These are phyloP conservation scores for Chanos chanos DNA, from an alignment of 2,797 vertebrate species.

Conservation along the genomic window DNA sequence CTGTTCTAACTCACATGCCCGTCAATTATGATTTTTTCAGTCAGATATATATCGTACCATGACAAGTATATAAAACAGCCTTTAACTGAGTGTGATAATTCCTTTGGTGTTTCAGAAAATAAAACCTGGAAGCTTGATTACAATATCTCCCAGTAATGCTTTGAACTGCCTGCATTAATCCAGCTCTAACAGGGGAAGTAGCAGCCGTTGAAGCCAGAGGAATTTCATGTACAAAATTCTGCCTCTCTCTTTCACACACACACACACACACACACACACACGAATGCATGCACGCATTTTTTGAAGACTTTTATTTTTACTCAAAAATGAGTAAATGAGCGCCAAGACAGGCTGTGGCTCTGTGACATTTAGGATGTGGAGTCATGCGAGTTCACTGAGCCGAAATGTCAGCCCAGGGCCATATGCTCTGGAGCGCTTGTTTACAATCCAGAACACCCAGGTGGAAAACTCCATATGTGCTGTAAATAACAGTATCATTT, in stretches of 20 bases:
- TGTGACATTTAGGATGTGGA: constrained; percentile 55
- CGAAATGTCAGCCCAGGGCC: constrained; percentile 58
- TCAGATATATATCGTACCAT: too few species aligned
- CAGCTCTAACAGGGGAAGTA: not conserved
- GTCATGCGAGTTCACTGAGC: constrained; percentile 56
- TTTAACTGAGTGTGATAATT: constrained; percentile 43
- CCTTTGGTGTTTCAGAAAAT: constrained; percentile 60
- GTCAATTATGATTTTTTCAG: too few species aligned
- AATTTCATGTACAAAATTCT: too few species aligned
- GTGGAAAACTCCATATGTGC: constrained; percentile 39
- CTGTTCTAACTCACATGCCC: too few species aligned
- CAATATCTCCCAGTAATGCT: constrained; percentile 52
- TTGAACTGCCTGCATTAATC: constrained; percentile 49
- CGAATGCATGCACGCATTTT: not conserved
- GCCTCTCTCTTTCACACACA: not conserved
- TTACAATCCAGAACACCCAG: constrained; percentile 47
- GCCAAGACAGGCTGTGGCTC: constrained; percentile 10
- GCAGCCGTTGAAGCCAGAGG: not conserved
- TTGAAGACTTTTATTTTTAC: constrained; percentile 1
- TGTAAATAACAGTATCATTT: constrained; percentile 37
- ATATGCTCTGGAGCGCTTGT: constrained; percentile 45
- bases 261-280: not conserved
- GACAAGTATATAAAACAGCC: too few species aligned
- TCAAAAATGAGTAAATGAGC: not conserved
- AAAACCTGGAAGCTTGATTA: constrained; percentile 54